Conservation (phyloP, 2,797 vertebrate species). For the Mormyrops attenuatus region DNA sequence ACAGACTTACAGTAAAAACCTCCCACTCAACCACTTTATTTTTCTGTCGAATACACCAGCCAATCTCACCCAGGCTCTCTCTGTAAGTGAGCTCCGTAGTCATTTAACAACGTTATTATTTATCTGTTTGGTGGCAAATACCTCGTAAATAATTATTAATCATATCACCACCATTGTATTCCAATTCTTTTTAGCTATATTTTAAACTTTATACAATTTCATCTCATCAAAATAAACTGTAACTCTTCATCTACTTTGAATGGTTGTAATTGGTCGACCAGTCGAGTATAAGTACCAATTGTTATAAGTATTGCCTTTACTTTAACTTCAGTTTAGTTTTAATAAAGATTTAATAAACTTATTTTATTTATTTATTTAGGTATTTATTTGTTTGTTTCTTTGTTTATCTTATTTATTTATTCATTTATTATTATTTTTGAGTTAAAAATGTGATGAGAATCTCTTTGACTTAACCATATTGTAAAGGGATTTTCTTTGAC, state of each 20-base stretch:
- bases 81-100: background rate
- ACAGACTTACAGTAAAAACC: background rate
- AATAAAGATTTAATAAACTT: background rate
- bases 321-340: background rate
- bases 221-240: background rate
- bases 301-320: background rate
- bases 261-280: background rate
- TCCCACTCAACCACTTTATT: constrained; percentile 13
- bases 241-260: background rate
- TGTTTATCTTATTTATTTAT: background rate
- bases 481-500: background rate
- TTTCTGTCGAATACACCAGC: constrained; percentile 22
- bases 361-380: background rate
- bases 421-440: background rate
- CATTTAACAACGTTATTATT: background rate
- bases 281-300: background rate
- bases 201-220: background rate
- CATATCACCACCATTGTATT: background rate
- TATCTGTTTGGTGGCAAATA: background rate
- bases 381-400: background rate
- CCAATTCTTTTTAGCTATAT: background rate
- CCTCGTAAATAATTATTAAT: background rate
- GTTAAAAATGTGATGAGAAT: background rate
- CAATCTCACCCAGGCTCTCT: background rate
- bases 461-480: background rate